These are phyloP conservation scores for Chrysocyon brachyurus DNA, from an alignment of 2,797 vertebrate species.

Conservation along the genomic window DNA sequence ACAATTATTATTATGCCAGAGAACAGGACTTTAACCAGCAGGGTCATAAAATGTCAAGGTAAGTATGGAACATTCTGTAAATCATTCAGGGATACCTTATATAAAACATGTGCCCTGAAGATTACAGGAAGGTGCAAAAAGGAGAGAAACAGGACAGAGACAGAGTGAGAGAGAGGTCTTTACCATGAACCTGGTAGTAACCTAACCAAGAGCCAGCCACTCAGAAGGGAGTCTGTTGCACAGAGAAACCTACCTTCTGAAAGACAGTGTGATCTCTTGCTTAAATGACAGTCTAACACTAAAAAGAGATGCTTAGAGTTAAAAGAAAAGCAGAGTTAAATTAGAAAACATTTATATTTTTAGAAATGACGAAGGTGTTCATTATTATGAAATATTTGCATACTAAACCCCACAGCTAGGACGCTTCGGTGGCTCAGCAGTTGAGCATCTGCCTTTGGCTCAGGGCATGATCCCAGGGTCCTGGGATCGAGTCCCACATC, in stretches of 20 bases:
- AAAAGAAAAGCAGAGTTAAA: constrained; percentile 5
- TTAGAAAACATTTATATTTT: constrained; percentile 12
- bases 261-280: neutral
- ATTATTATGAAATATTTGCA: constrained; percentile 30
- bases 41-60: neutral
- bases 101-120: constrained; percentile 46
- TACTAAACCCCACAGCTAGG: neutral
- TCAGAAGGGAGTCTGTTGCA: neutral
- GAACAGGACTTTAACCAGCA: neutral
- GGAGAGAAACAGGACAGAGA: neutral
- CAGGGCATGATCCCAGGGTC: no score
- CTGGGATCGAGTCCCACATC: no score
- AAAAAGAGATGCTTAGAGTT: neutral
- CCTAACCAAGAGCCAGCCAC: neutral
- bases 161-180: neutral
- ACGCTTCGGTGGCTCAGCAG: no score
- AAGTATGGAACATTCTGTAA: constrained; percentile 21
- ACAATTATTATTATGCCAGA: neutral
- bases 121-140: neutral
- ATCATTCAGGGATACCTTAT: neutral
- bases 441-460: no score
- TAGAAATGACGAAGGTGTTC: constrained; percentile 22
- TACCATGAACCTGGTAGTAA: neutral
- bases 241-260: neutral
- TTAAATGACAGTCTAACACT: neutral